Evolutionary conservation across 1,140 invertebrate genomes (phyloP).

Genomic region (Apis cerana): DNA sequence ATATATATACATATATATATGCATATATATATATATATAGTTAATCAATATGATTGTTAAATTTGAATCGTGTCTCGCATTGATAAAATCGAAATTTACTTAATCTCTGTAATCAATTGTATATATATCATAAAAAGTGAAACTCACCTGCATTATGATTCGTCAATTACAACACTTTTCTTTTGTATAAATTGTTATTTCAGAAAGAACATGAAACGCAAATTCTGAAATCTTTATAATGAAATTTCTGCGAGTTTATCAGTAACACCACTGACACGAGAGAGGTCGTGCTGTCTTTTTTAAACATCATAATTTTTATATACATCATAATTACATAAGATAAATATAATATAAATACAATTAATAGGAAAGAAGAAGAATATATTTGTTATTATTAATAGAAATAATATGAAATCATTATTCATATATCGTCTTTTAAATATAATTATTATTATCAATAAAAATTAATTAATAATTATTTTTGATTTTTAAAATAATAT

Average conservation of each 20-base stretch:
- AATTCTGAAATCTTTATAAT: background rate
- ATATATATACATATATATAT: background rate
- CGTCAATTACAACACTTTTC: background rate
- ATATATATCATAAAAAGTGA: no score
- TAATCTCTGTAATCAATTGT: background rate
- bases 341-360: background rate
- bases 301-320: conserved; percentile 6
- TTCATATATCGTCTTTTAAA: background rate
- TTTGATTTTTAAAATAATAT: background rate
- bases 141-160: background rate
- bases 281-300: background rate
- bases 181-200: background rate
- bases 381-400: background rate
- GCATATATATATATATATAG: background rate
- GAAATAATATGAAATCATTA: background rate
- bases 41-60: background rate
- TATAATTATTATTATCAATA: background rate
- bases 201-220: background rate
- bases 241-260: background rate
- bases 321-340: background rate
- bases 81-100: background rate
- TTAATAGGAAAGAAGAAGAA: background rate
- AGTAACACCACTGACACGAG: background rate
- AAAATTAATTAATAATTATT: background rate
- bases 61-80: background rate